phyloP scores from a whole-genome alignment of 2,888 invertebrate species.

The Aquatica leii region DNA sequence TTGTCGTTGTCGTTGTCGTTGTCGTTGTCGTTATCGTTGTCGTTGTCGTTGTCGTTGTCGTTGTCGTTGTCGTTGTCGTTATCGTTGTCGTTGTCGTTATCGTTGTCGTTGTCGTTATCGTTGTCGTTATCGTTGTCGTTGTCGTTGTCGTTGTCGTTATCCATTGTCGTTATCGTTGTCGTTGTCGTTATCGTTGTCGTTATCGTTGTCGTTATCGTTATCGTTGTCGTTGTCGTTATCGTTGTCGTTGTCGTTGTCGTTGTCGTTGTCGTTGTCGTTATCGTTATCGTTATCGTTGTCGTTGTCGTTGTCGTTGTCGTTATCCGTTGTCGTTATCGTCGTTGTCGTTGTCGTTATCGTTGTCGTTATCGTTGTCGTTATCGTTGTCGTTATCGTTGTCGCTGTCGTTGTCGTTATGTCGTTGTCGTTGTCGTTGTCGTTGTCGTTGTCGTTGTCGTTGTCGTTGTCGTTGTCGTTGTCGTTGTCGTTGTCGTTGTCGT shows the following conservation, averaged over 20 bases:
- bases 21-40: not conserved
- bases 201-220: not conserved
- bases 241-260: not conserved
- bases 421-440: not conserved
- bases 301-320: not conserved
- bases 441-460: constrained; percentile 2
- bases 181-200: no score
- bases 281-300: constrained; percentile 6
- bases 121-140: not conserved
- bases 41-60: not conserved
- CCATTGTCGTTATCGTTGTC: no score
- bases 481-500: constrained; percentile 5
- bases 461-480: constrained; percentile 6
- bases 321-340: not conserved
- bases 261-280: constrained; percentile 2
- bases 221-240: not conserved
- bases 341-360: constrained; percentile 6
- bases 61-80: not conserved
- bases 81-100: constrained; percentile 1
- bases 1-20: not conserved
- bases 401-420: not conserved
- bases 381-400: not conserved
- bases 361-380: constrained; percentile 4
- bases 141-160: constrained; percentile 6
- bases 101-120: constrained; percentile 6